phyloP scores from a whole-genome alignment of 2,113 vertebrate species.

The Mellivora capensis region DNA sequence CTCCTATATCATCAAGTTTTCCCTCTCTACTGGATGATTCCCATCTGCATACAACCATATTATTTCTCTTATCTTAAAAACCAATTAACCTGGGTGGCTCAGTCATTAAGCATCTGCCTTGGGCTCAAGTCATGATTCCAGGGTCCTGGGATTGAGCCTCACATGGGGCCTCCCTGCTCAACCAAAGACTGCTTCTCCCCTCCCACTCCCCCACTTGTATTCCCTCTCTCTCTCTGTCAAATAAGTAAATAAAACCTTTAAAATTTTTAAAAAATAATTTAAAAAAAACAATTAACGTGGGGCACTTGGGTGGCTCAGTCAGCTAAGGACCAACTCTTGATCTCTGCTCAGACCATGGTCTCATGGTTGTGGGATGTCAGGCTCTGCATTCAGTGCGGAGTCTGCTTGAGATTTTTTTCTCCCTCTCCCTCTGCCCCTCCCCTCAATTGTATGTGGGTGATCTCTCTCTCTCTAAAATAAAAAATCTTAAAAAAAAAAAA shows the following conservation, averaged over 20 bases:
- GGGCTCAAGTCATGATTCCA: no score
- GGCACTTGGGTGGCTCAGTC: not conserved
- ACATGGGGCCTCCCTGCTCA: no score
- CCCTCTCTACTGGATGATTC: not conserved
- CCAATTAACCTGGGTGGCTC: no score
- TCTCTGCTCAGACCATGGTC: not conserved
- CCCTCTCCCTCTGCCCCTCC: not conserved
- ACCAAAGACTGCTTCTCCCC: no score
- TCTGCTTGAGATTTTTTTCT: not conserved
- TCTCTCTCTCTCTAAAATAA: no score
- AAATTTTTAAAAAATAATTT: no score
- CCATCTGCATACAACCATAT: not conserved
- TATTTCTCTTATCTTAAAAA: not conserved
- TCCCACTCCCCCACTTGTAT: no score
- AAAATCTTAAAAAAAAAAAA: not conserved
- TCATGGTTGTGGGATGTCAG: not conserved
- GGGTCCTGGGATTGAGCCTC: no score
- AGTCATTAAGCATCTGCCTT: no score
- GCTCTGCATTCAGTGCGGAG: not conserved
- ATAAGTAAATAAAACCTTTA: no score
- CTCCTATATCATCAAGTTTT: not conserved
- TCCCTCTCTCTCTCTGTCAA: no score
- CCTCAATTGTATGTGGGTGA: no score
- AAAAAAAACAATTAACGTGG: not conserved
- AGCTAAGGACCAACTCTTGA: not conserved